phyloP scores from a whole-genome alignment of 2,888 invertebrate species.

The Athripsodes cinereus region DNA sequence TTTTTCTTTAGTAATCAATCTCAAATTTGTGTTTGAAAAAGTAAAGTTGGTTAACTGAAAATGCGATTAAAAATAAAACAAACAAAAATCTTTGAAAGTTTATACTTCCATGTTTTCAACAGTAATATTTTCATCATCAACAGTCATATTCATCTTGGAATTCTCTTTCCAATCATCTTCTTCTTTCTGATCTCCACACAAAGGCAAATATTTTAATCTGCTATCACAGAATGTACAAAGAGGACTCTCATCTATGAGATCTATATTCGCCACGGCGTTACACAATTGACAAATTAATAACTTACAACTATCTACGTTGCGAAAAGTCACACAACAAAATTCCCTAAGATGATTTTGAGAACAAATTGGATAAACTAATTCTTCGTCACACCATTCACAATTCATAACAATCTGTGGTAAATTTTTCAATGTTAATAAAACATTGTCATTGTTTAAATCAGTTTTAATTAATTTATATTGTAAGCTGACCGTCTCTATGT shows the following conservation, averaged over 20 bases:
- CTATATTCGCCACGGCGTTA: not conserved
- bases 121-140: too few species aligned
- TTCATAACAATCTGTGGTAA: not conserved
- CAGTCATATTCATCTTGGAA: too few species aligned
- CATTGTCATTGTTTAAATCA: not conserved
- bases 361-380: constrained; percentile 5
- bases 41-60: too few species aligned
- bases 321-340: constrained; percentile 18
- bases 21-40: too few species aligned
- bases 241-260: not conserved
- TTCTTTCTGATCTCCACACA: not conserved
- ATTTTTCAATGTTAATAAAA: constrained; percentile 1
- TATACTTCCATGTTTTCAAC: too few species aligned
- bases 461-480: constrained; percentile 9
- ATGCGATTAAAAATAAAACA: too few species aligned
- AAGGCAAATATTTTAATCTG: not conserved
- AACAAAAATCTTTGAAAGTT: too few species aligned
- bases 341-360: constrained; percentile 16
- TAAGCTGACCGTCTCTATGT: not conserved
- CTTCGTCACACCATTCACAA: constrained; percentile 21
- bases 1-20: too few species aligned
- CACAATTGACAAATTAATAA: constrained; percentile 13
- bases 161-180: too few species aligned
- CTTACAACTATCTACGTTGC: not conserved
- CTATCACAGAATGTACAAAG: constrained; percentile 19